phyloP scores from a whole-genome alignment of 2,113 vertebrate species.

The Pitta sordida region DNA sequence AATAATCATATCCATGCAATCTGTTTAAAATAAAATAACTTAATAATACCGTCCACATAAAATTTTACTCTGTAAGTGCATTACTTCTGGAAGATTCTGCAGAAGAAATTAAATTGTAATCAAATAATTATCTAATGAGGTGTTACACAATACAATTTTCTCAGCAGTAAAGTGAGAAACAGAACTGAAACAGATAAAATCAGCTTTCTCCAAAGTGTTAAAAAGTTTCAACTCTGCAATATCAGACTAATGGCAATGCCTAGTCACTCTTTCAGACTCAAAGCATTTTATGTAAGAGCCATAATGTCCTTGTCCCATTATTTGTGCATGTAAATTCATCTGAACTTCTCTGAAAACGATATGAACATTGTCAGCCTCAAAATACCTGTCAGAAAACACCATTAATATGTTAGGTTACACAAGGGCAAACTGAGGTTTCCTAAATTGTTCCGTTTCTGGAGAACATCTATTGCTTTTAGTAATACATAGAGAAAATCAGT shows the following conservation, averaged over 20 bases:
- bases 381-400: not conserved
- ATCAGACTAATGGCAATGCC: not conserved
- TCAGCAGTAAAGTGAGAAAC: not conserved
- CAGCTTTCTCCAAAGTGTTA: not conserved
- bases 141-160: slow-evolving; percentile 5
- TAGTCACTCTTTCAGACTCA: not conserved
- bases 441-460: not conserved
- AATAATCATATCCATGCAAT: slow-evolving; percentile 40
- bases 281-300: not conserved
- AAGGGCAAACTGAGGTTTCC: not conserved
- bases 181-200: not conserved
- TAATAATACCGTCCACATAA: not conserved
- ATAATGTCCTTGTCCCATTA: accelerated
- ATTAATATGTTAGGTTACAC: not conserved
- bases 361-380: not conserved
- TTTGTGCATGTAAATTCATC: not conserved
- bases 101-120: slow-evolving; percentile 42
- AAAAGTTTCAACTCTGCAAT: not conserved
- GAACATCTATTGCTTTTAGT: not conserved
- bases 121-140: slow-evolving; percentile 47
- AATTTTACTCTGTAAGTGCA: not conserved
- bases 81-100: slow-evolving; percentile 8
- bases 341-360: not conserved
- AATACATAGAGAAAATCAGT: not conserved
- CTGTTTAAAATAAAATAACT: slow-evolving; percentile 39